Evolutionary conservation across 2,797 vertebrate species (phyloP), one percentile per base, ranked within the genome.

Genomic region (Microctenopoma stevenorrisi): DNA sequence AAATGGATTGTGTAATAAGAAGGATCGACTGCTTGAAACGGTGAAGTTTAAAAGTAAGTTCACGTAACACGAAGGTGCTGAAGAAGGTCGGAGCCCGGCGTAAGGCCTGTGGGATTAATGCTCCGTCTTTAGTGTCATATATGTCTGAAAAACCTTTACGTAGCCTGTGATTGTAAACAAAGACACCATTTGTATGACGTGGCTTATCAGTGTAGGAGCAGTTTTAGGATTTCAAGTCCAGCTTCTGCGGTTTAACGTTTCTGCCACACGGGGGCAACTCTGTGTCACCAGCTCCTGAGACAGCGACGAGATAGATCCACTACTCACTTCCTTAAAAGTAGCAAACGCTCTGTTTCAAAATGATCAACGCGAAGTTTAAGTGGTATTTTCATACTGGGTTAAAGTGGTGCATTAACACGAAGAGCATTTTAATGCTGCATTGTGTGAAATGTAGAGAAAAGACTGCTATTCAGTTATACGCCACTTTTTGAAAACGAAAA

Each of bases 181-280:
- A 22, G 22, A 22, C 22, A 22, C 22, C 22, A 22, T 2, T 1
- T 22, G 22, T 22, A 22, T 22, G 22, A 15, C 4, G 14, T 30
- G 26, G 47, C 44, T 78, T 22, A 54, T 48, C 1, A 22, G 26
- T n/a, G 1, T 2, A 5, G 18, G 50, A 74, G 22, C 66, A 1
- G 12, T 12, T 64, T 77, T 56, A 22, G 28, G 5, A 4, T 30
- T 48, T 72, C 43, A 53, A 53, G 64, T 67, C 79, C 14, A 12
- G 40, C 4, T 8, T 28, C 2, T 85, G 84, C 70, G 87, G 53
- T 82, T 16, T 65, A 0, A n/a, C 2, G 12, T 22, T 25, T 54
- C 0, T 4, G 37, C 89, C 91, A 82, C 86, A 14, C 73, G 91
- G 51, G 82, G 91, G 84, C 87, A 50, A 3, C 75, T 12, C 76